Evolutionary conservation across 1,140 invertebrate species (phyloP).

Genomic region (Drosophila sp.): DNA sequence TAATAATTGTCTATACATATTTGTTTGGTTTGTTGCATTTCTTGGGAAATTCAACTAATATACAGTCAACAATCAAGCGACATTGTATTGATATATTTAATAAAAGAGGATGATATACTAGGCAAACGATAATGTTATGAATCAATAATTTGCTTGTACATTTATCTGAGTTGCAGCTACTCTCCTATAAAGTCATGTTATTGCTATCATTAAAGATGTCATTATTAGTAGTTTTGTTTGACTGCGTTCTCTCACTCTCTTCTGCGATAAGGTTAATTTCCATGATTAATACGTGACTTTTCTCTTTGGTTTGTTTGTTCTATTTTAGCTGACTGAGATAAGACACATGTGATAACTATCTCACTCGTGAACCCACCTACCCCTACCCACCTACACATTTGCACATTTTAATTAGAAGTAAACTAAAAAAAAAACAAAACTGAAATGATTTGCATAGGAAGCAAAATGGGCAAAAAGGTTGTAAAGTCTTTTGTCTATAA

Average conservation of each 20-base stretch:
- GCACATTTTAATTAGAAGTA: conserved; percentile 28
- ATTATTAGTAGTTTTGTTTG: too few relatives aligned
- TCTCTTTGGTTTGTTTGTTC: conserved; percentile 2
- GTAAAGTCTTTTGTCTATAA: conserved; percentile 53
- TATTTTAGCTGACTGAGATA: conserved; percentile 1
- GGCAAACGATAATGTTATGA: conserved; percentile 1
- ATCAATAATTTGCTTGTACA: background rate
- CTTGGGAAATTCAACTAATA: background rate
- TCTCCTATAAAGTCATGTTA: background rate
- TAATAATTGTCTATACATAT: too few relatives aligned
- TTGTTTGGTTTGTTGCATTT: too few relatives aligned
- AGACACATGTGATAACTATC: conserved; percentile 1
- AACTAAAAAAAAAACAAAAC: conserved; percentile 4
- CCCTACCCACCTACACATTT: conserved; percentile 1
- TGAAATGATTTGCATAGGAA: conserved; percentile 15
- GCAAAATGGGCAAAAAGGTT: conserved; percentile 12
- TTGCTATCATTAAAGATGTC: background rate
- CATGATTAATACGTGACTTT: conserved; percentile 4
- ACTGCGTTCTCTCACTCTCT: too few relatives aligned
- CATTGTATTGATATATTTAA: background rate
- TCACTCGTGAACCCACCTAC: background rate
- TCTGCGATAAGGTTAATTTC: background rate
- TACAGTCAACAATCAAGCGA: background rate
- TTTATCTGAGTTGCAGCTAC: background rate
- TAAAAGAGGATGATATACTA: background rate